phyloP scores from a whole-genome alignment of 2,113 vertebrate genomes.

The Nasalis larvatus region DNA sequence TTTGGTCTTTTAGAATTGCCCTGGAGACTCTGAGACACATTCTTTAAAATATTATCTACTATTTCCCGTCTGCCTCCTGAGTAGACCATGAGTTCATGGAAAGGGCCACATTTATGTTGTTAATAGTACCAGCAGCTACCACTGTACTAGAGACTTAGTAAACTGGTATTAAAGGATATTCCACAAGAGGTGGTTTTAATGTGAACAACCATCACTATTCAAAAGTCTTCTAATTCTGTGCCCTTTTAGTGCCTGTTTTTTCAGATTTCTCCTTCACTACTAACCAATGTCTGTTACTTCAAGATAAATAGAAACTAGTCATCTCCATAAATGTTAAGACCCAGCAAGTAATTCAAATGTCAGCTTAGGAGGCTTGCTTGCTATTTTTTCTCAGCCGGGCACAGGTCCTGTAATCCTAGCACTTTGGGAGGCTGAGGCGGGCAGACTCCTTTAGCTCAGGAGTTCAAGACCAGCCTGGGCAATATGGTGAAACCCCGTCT shows the following conservation, averaged over 20 bases:
- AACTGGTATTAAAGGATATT: neutral
- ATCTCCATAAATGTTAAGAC: neutral
- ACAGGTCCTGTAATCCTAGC: no score
- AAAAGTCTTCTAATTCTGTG: neutral
- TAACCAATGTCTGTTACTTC: neutral
- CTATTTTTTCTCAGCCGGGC: neutral
- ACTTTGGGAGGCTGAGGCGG: no score
- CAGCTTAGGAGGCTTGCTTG: neutral
- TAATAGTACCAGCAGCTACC: neutral
- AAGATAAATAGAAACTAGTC: neutral
- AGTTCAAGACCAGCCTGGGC: no score
- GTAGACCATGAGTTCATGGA: neutral
- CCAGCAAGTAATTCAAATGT: neutral
- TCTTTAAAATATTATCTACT: neutral
- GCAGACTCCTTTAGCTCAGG: no score
- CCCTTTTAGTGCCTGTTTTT: neutral
- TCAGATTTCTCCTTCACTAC: neutral
- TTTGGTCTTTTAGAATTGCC: neutral
- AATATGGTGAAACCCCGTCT: no score
- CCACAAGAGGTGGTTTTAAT: neutral
- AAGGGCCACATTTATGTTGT: neutral
- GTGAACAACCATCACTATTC: neutral
- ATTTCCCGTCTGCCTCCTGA: neutral
- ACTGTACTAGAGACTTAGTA: neutral
- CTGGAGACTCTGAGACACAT: neutral